phyloP scores from a whole-genome alignment of 2,888 invertebrate species.

The Acanthopleura granulata region DNA sequence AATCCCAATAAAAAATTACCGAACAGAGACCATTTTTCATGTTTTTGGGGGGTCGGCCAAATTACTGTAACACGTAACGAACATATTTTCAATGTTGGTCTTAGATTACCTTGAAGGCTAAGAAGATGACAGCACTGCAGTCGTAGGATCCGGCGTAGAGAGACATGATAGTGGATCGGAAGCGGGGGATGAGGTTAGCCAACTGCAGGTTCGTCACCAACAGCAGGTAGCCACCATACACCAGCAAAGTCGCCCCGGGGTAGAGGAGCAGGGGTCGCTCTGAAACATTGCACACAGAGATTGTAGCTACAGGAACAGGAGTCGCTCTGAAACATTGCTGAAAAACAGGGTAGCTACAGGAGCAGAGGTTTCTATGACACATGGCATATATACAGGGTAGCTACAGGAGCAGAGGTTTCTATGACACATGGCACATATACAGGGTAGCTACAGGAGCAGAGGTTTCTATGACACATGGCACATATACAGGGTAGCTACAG shows the following conservation, averaged over 20 bases:
- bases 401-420: not conserved
- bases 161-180: constrained; percentile 39
- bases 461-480: no score
- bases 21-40: no score
- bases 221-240: constrained; percentile 38
- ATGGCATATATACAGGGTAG: no score
- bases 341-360: not conserved
- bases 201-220: constrained; percentile 42
- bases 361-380: not conserved
- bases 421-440: no score
- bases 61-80: no score
- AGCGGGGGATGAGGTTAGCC: constrained; percentile 36
- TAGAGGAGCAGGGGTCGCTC: constrained; percentile 29
- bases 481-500: no score
- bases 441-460: no score
- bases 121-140: constrained; percentile 36
- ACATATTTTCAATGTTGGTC: no score
- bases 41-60: no score
- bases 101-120: constrained; percentile 35
- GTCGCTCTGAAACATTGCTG: no score
- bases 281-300: constrained; percentile 11
- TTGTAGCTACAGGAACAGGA: not conserved
- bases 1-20: no score
- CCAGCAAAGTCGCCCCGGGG: constrained; percentile 36
- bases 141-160: constrained; percentile 42